These are phyloP conservation scores for Idaea dimidiata DNA, from an alignment of 2,888 invertebrate genomes.

Conservation along the genomic window DNA sequence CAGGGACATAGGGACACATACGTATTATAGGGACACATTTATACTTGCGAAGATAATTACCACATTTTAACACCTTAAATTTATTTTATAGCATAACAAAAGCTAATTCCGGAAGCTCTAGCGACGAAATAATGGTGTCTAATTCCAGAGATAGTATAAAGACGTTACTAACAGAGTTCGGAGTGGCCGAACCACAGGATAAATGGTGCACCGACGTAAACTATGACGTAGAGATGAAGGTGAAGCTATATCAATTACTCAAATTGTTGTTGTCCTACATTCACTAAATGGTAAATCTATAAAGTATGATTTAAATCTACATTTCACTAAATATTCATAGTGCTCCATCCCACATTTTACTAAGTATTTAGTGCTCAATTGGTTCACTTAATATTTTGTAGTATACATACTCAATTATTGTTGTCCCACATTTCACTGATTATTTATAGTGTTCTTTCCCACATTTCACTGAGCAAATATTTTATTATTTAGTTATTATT, in stretches of 20 bases:
- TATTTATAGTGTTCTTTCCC: neutral
- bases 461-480: neutral
- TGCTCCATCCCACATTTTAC: neutral
- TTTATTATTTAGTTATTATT: too few species aligned
- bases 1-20: too few species aligned
- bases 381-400: too few species aligned
- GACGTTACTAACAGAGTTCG: constrained; percentile 40
- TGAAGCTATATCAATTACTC: constrained; percentile 30
- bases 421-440: neutral
- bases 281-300: constrained; percentile 15
- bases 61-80: too few species aligned
- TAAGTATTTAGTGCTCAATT: neutral
- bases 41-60: too few species aligned
- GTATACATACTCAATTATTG: neutral
- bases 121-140: constrained; percentile 2
- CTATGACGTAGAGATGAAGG: constrained; percentile 25
- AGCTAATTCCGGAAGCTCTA: neutral
- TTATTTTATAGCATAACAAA: neutral
- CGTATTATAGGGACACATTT: too few species aligned
- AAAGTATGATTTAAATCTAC: neutral
- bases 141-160: constrained; percentile 36
- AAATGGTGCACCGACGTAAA: constrained; percentile 30
- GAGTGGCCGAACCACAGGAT: constrained; percentile 27
- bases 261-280: constrained; percentile 35
- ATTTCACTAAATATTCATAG: neutral